Base-by-base conservation (phyloP, 2,797 vertebrate species). In the Adrianichthys oophorus region DNA sequence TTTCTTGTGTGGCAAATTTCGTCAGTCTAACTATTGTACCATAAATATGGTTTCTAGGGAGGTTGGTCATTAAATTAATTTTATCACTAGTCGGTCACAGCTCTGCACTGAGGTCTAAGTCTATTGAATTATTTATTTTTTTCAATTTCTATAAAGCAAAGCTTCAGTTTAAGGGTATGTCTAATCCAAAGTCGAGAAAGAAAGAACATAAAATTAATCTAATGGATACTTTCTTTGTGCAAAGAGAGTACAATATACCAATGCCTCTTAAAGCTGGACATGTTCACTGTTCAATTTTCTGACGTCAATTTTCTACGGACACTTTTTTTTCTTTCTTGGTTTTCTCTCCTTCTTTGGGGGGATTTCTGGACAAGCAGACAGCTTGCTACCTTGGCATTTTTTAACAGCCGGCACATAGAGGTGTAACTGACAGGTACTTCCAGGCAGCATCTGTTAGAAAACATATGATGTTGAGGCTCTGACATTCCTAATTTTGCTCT, bases 401-500 rank as follows among this genome's bases (percentile, higher is more conserved):
- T 68, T 73, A 90, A 87, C 85, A 90, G 86, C 89, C 81, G 78
- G 74, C 60, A 74, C 70, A 76, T 70, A 82, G 80, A 76, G 79
- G 72, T 68, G 59, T 70, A 69, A 78, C 78, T 86, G 86, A 87
- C 84, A 84, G 79, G 73, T 79, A 84, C 75, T 82, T 85, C 80
- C 75, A 78, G 63, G 70, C 75, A 82, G 82, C 90, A 89, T 88
- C 88, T 91, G 89, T 79, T 87, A 53, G 68, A 78, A 74, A 84
- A 83, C 61, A 68, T 71, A 68, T 74, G 78, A 87, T 87, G 65
- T 73, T 76, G 67, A 63, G 74, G 84, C 72, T 83, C 60, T 84
- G 79, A 61, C 59, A 85, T 79, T 80, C 82, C 80, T 85, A 76
- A 85, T 85, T 88, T 83, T 83, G 68, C 70, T 37, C 69, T 65